Conservation (phyloP, 2,888 invertebrate species). For the Imbricaverruca yamaguchii region DNA sequence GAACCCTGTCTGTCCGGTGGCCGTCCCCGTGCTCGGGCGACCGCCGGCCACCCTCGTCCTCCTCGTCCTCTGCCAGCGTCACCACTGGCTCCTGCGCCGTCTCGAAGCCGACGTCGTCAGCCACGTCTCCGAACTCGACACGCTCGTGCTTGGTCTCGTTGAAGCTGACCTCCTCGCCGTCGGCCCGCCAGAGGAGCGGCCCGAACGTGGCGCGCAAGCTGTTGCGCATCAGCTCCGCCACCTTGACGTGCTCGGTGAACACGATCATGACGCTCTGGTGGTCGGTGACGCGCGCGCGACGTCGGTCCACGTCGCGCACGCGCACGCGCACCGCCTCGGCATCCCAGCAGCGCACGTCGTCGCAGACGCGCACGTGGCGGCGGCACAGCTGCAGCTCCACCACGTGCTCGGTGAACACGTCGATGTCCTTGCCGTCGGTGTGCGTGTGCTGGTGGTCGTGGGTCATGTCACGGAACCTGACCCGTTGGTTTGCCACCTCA, state of each 20-base stretch:
- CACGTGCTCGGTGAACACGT: slow-evolving; percentile 11
- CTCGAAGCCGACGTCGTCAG: background rate
- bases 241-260: background rate
- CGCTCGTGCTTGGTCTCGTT: slow-evolving; percentile 14
- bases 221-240: background rate
- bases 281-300: slow-evolving; percentile 7
- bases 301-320: slow-evolving; percentile 15
- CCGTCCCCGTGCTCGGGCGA: background rate
- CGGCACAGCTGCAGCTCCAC: slow-evolving; percentile 8
- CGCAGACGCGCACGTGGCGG: background rate
- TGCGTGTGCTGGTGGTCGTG: background rate
- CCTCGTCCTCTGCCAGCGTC: background rate
- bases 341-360: slow-evolving; percentile 11
- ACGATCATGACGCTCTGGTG: slow-evolving; percentile 5
- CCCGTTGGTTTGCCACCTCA: background rate
- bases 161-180: background rate
- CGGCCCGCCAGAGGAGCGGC: background rate
- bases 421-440: background rate
- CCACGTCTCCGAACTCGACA: slow-evolving; percentile 6
- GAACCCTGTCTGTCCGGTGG: background rate
- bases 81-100: background rate
- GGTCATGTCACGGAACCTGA: slow-evolving; percentile 10
- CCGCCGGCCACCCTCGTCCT: background rate
- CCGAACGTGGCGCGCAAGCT: background rate
- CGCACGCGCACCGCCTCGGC: slow-evolving; percentile 3